Conservation (phyloP, 35 echinoderm and acorn worm species). For the Ophioderma brevispina region DNA sequence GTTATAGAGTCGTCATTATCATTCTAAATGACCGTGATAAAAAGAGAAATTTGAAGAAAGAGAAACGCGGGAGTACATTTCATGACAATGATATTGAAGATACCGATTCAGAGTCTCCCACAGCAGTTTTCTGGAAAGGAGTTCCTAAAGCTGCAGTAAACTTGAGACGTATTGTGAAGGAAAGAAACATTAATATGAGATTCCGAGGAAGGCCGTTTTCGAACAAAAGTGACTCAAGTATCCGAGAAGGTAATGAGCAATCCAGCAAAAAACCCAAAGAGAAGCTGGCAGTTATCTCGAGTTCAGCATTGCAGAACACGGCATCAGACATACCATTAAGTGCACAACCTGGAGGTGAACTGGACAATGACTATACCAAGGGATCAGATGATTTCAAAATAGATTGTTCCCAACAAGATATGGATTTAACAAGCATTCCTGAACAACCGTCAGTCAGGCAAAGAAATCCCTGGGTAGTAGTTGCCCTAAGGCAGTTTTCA, state of each 20-base stretch:
- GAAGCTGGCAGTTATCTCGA: background rate
- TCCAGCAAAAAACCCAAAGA: background rate
- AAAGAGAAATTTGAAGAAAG: background rate
- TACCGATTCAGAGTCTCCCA: background rate
- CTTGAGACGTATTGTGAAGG: background rate
- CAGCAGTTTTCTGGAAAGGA: background rate
- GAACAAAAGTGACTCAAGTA: background rate
- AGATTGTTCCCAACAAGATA: too few species aligned
- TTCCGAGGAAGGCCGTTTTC: background rate
- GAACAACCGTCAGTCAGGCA: too few species aligned
- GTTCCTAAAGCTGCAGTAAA: background rate
- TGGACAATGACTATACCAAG: background rate
- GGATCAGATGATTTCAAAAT: too few species aligned
- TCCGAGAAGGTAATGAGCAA: background rate
- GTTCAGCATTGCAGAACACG: background rate
- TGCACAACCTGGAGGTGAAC: background rate
- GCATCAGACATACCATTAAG: background rate
- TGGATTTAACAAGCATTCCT: too few species aligned
- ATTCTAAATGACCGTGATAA: background rate
- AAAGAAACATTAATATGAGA: background rate
- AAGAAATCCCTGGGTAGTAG: too few species aligned
- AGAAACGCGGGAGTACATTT: background rate
- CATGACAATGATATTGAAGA: background rate
- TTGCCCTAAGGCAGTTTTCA: too few species aligned
- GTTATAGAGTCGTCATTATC: conserved; percentile 53